These are phyloP conservation scores for Apodemia hepburni DNA, from an alignment of 2,888 invertebrate species.

Conservation along the genomic window DNA sequence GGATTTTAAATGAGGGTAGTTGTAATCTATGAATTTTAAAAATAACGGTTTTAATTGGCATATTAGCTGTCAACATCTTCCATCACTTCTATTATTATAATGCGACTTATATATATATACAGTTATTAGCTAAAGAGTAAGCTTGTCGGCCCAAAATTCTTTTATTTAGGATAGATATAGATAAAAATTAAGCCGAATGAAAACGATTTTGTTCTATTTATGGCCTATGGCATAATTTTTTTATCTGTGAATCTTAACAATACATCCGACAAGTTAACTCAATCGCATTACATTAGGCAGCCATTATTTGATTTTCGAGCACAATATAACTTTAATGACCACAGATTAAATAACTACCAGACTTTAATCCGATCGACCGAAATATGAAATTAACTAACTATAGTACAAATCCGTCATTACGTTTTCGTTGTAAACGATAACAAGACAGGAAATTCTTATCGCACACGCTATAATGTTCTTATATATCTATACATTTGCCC, in stretches of 20 bases:
- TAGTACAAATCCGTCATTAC: conserved; percentile 38
- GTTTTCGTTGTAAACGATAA: conserved; percentile 30
- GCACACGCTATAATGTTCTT: conserved; percentile 15
- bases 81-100: neutral
- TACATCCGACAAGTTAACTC: neutral
- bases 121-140: neutral
- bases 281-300: conserved; percentile 3
- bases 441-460: conserved; percentile 25
- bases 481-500: conserved; percentile 20
- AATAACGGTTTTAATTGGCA: neutral
- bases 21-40: neutral
- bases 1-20: conserved; percentile 19
- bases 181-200: conserved; percentile 1
- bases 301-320: conserved; percentile 7
- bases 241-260: neutral
- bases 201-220: neutral
- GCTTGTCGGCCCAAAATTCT: neutral
- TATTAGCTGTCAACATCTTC: neutral
- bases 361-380: conserved; percentile 33
- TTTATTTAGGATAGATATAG: neutral
- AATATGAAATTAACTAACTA: conserved; percentile 47
- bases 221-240: neutral
- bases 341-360: conserved; percentile 25
- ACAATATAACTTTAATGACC: conserved; percentile 13
- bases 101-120: neutral